Conservation (phyloP, 92 coral and sea anemone genomes). For the Heteractis magnifica region DNA sequence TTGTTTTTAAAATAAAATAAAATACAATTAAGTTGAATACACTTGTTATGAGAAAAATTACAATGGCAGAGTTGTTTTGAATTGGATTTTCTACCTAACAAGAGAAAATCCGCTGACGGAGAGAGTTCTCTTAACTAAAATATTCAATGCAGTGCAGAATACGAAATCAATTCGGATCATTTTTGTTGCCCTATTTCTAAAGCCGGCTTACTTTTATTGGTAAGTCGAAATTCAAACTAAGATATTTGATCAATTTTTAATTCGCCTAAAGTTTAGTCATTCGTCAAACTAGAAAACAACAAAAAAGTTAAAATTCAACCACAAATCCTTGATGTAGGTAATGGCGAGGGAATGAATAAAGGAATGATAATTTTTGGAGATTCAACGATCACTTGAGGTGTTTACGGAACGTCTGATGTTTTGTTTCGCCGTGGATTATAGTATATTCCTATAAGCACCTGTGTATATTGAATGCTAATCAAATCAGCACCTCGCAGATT, state of each 20-base stretch:
- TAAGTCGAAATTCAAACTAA: slow-evolving; percentile 15
- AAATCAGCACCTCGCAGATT: background rate
- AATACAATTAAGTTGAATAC: background rate
- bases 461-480: background rate
- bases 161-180: background rate
- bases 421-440: background rate
- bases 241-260: slow-evolving; percentile 36
- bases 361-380: background rate
- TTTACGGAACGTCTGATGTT: background rate
- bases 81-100: background rate
- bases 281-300: slow-evolving; percentile 8
- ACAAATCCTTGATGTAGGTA: background rate
- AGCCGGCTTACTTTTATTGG: slow-evolving; percentile 14
- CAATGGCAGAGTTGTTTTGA: background rate
- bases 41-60: background rate
- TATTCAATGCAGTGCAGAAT: background rate
- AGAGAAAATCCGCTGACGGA: background rate
- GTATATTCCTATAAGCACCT: background rate
- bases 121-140: no score
- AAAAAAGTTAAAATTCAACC: slow-evolving; percentile 7
- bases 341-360: background rate
- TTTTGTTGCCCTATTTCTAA: slow-evolving; percentile 2
- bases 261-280: slow-evolving; percentile 13
- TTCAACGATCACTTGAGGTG: background rate
- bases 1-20: background rate